Conservation (phyloP, 2,113 vertebrate genomes). For the Zapornia atra region DNA sequence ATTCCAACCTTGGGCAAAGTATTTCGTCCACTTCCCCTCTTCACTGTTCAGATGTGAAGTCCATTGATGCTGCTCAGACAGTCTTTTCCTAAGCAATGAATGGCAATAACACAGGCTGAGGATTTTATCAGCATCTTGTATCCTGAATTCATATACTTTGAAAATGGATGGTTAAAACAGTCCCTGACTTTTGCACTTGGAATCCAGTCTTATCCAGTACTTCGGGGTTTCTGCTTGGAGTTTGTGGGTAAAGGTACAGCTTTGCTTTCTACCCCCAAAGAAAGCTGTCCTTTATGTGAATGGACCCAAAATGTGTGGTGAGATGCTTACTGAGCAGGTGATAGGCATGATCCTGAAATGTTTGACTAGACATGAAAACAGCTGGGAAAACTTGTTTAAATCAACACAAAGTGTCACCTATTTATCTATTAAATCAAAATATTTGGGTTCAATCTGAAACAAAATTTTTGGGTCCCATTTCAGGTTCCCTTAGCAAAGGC, state of each 20-base stretch:
- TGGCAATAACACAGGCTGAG: rapidly evolving
- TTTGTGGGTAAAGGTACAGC: neutral
- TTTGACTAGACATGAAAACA: neutral
- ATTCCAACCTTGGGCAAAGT: neutral
- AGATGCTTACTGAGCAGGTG: neutral
- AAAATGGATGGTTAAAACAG: neutral
- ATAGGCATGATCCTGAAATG: neutral
- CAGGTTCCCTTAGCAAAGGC: neutral
- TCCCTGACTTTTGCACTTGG: neutral
- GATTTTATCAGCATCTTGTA: neutral
- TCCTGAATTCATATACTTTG: neutral
- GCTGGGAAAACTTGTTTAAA: neutral
- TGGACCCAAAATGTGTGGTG: neutral
- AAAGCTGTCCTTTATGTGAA: neutral
- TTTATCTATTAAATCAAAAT: neutral
- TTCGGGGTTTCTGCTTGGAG: neutral
- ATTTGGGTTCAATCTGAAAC: neutral
- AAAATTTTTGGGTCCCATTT: neutral
- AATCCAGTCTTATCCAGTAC: neutral
- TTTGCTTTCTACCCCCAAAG: neutral
- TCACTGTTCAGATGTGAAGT: neutral
- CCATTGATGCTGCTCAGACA: neutral
- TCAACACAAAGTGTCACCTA: neutral
- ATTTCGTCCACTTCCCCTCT: neutral
- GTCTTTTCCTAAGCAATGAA: neutral